Evolutionary conservation across 2,113 vertebrate species (phyloP).

Genomic region (Dolichallabes microphthalmus): DNA sequence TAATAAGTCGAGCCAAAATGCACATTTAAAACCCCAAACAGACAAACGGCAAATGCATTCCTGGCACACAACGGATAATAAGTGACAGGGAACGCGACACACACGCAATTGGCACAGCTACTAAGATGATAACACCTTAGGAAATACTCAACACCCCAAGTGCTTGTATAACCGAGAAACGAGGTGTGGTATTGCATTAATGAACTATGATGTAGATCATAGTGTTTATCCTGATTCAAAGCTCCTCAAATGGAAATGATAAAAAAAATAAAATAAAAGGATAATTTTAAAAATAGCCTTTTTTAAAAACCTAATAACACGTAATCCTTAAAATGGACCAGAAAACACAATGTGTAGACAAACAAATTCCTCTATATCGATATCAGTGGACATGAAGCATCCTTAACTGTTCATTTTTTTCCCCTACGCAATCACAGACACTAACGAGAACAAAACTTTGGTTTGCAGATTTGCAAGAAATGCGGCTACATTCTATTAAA

Average conservation of each 20-base stretch:
- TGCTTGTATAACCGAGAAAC: constrained; percentile 9
- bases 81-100: background rate
- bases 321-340: background rate
- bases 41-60: background rate
- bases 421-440: background rate
- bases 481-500: constrained; percentile 45
- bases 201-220: background rate
- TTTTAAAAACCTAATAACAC: background rate
- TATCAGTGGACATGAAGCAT: background rate
- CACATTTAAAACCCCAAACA: constrained; percentile 4
- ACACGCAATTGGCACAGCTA: constrained; percentile 21
- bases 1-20: background rate
- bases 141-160: constrained; percentile 21
- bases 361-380: background rate
- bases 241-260: background rate
- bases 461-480: constrained; percentile 41
- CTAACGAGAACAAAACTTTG: constrained; percentile 49
- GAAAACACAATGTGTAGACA: background rate
- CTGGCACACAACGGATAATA: background rate
- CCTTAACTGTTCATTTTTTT: background rate
- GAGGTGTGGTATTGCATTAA: constrained; percentile 39
- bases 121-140: constrained; percentile 17
- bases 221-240: constrained; percentile 7
- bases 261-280: background rate
- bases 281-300: background rate